Evolutionary conservation across 2,797 vertebrate genomes (phyloP), one percentile per base, ranked within the genome.

Genomic region (Alfaro cultratus): DNA sequence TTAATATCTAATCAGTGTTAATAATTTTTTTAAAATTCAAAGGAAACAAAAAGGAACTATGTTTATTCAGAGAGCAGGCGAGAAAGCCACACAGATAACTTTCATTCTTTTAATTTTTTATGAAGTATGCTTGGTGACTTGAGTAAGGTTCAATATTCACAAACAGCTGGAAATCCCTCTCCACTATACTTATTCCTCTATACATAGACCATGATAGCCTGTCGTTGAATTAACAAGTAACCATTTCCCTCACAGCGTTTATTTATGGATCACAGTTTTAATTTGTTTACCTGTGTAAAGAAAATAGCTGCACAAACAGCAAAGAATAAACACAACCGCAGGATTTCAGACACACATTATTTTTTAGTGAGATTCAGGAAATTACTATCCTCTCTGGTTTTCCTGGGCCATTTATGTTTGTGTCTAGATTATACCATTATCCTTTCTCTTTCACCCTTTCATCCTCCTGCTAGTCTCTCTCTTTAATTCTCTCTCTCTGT

Each of bases 391-490:
- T 45, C n/a, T 71, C 21, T 46, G 31, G n/a, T 46, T 81, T 67
- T 45, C 39, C 51, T 49, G 41, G 68, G 79, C 23, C 41, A 49
- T 75, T 76, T 55, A 21, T 10, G 29, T 5, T 3, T 78, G 45
- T 75, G 15, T 29, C 51, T 79, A 64, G 21, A 71, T 18, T 36
- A 18, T 76, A 55, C n/a, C 29, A 5, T 79, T 76, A 74, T 39
- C 47, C n/a, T 23, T 74, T 72, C 45, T 45, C 41, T 51, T 62
- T 76, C 84, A 39, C 13, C 68, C 49, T 83, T 74, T 80, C 57
- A 68, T 49, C 78, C 39, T 85, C 15, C 67, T 81, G 84, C 77
- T 75, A 53, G 60, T 84, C 75, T 83, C 73, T 79, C 47, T n/a
- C 64, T 15, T 36, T 72, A 21, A 49, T 49, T 51, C 18, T 51